Base-by-base conservation (phyloP, 2,797 vertebrate genomes). In the Sebastes miniatus region DNA sequence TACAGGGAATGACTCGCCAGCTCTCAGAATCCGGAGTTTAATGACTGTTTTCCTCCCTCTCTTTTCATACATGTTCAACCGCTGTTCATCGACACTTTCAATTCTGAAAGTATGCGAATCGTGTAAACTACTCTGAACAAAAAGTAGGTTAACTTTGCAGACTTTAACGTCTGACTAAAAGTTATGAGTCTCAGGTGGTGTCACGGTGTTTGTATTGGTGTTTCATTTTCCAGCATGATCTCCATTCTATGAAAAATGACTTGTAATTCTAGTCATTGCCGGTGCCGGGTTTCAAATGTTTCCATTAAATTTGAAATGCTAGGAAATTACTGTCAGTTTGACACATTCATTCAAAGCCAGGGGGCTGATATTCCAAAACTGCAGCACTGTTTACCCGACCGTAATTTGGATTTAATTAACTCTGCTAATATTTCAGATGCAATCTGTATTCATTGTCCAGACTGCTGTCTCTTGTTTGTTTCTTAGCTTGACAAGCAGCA, bases 391-490 rank as follows among this genome's bases (percentile, higher is more conserved):
- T 92, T 93, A 93, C 89, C 69, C 70, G 2, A 36, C 80, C 65
- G 57, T 80, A 75, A 90, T 91, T 89, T 80, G 54, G 73, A 93
- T 79, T 91, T 92, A 93, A 94, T 94, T 92, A 92, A 88, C 89
- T 91, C 80, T 79, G 88, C 80, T 88, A 87, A 90, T 91, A 90
- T 93, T 92, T 89, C 86, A 68, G 77, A 92, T 88, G 71, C 83
- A 88, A 93, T 94, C 90, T 89, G 68, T 69, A 85, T 86, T 85
- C 69, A 83, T 83, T 85, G 89, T 92, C 90, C 88, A 86, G 76
- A 64, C 82, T 72, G 76, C 84, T 79, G 77, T 87, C 83, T 75
- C 65, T 65, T 83, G 76, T 82, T 87, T 89, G 72, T 87, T 83
- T 85, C 67, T 84, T 66, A 91, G 80, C 81, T 80, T 87, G 88